Conservation (phyloP, 2,888 invertebrate genomes). For the Epistrophella euchroma region DNA sequence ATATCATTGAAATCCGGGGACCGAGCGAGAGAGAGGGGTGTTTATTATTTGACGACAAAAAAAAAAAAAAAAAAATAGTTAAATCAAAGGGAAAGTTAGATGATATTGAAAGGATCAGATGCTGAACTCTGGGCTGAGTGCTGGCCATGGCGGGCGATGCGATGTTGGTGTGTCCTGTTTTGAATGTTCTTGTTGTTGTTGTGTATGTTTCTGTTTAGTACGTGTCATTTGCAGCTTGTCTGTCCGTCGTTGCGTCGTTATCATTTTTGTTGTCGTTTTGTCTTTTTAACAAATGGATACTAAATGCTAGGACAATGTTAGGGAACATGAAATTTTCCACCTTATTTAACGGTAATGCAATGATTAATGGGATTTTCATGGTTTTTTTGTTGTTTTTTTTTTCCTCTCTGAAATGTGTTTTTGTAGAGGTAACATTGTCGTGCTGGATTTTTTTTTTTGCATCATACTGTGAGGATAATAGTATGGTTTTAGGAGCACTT, state of each 20-base stretch:
- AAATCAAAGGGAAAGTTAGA: conserved; percentile 52
- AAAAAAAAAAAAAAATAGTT: conserved; percentile 1
- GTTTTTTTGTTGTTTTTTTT: conserved; percentile 58
- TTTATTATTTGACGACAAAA: conserved; percentile 11
- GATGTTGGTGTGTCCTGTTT: conserved; percentile 31
- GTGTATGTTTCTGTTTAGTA: conserved; percentile 52
- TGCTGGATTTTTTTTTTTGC: neutral
- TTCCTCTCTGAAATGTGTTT: conserved; percentile 2
- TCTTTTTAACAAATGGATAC: conserved; percentile 44
- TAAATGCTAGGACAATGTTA: conserved; percentile 64
- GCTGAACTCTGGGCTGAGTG: neutral
- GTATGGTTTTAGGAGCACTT: conserved; percentile 37
- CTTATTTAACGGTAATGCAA: conserved; percentile 81
- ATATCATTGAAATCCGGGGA: conserved; percentile 5
- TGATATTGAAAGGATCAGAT: conserved; percentile 22
- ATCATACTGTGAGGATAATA: conserved; percentile 42
- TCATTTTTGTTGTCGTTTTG: neutral
- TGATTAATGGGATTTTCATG: conserved; percentile 81
- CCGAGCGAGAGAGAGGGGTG: conserved; percentile 28
- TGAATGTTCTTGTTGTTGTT: neutral
- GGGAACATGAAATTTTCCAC: conserved; percentile 81
- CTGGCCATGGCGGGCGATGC: neutral
- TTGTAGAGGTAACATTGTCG: conserved; percentile 1
- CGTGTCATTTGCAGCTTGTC: conserved; percentile 75
- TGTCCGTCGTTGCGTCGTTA: neutral